phyloP scores from a whole-genome alignment of 2,888 invertebrate genomes.

The Anagyrus pseudococci region DNA sequence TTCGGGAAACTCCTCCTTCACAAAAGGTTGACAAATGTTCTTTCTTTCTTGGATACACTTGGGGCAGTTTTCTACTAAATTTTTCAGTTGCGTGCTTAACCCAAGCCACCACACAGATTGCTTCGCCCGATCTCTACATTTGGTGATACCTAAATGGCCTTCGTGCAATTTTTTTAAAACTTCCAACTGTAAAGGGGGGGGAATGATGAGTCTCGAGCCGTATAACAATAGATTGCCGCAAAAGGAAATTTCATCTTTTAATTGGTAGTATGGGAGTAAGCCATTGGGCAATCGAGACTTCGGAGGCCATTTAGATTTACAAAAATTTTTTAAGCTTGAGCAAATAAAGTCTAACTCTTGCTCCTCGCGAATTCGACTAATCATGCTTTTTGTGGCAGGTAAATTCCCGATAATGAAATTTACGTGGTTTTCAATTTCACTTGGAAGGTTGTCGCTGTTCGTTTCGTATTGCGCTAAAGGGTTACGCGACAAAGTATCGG shows the following conservation, averaged over 20 bases:
- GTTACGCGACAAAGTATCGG: constrained; percentile 47
- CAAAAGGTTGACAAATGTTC: neutral
- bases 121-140: neutral
- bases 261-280: too few species aligned
- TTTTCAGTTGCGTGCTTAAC: neutral
- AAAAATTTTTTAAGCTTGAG: too few species aligned
- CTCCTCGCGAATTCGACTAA: constrained; percentile 33
- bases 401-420: constrained; percentile 31
- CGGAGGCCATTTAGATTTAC: too few species aligned
- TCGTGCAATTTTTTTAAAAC: neutral
- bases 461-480: constrained; percentile 26
- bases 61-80: neutral
- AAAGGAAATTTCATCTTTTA: too few species aligned
- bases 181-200: neutral
- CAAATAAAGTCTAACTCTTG: too few species aligned
- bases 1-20: neutral
- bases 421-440: constrained; percentile 26
- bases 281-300: too few species aligned
- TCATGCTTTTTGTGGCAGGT: constrained; percentile 31
- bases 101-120: constrained; percentile 1
- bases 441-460: constrained; percentile 11
- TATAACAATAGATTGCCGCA: neutral
- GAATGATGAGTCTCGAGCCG: neutral
- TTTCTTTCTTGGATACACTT: neutral
- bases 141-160: neutral